A percentile compares a stretch with the other conserved stretches of the same genome.
Conservation (phyloP, 2,113 vertebrate genomes). For the Alexandromys fortis region DNA sequence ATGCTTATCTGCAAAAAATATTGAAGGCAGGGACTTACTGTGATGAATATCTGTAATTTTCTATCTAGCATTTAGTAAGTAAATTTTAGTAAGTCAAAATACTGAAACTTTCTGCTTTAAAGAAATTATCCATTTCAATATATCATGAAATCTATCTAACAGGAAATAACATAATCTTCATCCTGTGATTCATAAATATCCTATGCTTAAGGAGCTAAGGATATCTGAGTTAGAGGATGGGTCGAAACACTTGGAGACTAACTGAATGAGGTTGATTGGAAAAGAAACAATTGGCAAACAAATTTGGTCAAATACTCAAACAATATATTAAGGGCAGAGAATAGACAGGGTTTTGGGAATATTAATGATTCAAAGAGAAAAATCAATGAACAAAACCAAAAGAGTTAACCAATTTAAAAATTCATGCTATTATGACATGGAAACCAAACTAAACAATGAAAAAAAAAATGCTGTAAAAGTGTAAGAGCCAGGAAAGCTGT, state of each 20-base stretch:
- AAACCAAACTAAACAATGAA: conserved; percentile 10
- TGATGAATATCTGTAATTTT: not conserved
- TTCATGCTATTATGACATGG: not conserved
- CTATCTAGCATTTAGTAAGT: not conserved
- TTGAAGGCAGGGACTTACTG: not conserved
- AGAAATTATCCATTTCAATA: not conserved
- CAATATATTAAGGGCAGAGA: not conserved
- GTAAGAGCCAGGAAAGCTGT: not conserved
- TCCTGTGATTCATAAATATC: not conserved
- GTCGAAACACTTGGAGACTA: not conserved
- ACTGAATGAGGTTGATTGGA: not conserved
- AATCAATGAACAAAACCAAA: not conserved
- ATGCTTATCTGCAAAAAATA: conserved; percentile 13
- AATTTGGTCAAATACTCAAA: not conserved
- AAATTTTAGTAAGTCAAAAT: not conserved
- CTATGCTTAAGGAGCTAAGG: not conserved
- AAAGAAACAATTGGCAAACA: not conserved
- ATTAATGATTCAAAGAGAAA: not conserved
- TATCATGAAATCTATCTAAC: not conserved
- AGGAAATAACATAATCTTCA: not conserved
- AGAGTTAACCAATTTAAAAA: not conserved
- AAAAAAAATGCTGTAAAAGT: not conserved
- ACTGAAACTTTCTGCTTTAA: not conserved
- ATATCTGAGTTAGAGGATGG: not conserved
- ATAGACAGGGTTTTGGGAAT: not conserved